Evolutionary conservation across 1,140 invertebrate genomes (phyloP), one percentile per base, ranked within the genome.

Genomic region (Drosophila neocordata): DNA sequence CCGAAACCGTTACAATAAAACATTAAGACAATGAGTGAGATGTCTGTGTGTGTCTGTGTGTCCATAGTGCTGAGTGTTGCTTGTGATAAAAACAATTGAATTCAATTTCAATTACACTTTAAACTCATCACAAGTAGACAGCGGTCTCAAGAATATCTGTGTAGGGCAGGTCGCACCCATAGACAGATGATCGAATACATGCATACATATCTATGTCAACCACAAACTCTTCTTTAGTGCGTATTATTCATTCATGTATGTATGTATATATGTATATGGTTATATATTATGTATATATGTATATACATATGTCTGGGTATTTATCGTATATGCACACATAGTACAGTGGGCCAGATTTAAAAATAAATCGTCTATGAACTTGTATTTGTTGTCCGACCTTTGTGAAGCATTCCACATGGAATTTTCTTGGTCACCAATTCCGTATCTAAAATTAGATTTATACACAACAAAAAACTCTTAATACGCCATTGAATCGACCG

Each of bases 1-100:
- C 71, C 1, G 24, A 65, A 59, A 77, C 77, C 76, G 81, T 65
- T 68, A 67, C 75, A 51, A 37, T 75, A 55, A 31, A 31, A 31
- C 27, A 31, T 31, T 3, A 31, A 6, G 27, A 31, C 27, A 65
- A 63, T 44, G 52, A 18, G 37, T 12, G 27, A 70, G 52, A n/a
- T n/a, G n/a, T 59, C 22, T 53, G 37, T 53, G n/a, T 56, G 44
- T 53, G 60, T 55, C 51, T 37, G 61, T 15, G 51, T 48, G 34
- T 20, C 52, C 55, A 65, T n/a, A n/a, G 22, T 24, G 22, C 4
- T 64, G 79, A 74, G 78, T 58, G 71, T 66, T 48, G 41, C 2
- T 20, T 48, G 41, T 20, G 5, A 31, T 31, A 31, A 6, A 31
- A 31, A 31, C 27, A 20, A 48, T 48, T 48, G 41, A 48, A 20